Evolutionary conservation across 2,797 vertebrate species (phyloP), one percentile per base, ranked within the genome.

Genomic region (Cephalopachus bancanus): DNA sequence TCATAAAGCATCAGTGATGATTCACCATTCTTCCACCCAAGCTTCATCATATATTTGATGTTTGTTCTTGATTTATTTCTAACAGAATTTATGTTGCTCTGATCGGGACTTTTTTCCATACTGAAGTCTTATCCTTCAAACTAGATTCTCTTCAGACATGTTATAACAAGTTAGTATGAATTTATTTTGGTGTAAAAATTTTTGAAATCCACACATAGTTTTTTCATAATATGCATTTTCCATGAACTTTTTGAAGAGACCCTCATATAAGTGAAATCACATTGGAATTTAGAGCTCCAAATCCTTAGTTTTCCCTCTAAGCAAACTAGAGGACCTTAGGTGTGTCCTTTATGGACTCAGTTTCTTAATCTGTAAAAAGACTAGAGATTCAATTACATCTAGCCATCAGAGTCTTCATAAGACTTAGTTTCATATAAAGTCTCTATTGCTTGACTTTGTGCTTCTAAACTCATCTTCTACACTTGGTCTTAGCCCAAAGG

Each of bases 351-450:
- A 49, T 12, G n/a, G 10, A 71, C 85, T 92, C 24, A 4, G 20
- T 91, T 95, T 80, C n/a, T 74, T 97, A 94, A 84, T 91, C 51
- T 64, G 1, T 62, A 93, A 76, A 83, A 89, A 91, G 6, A 84
- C 5, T 14, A 65, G 24, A 15, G 59, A 62, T 57, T 67, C 59
- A 62, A 0, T 65, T 72, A 76, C 3, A 7, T 51, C 0, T 83
- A 88, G 53, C 59, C 53, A 44, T 74, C n/a, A 83, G n/a, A 83
- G 10, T 74, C 75, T 83, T 87, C 62, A 60, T 44, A 81, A 83
- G 83, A 55, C 60, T 26, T 69, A 64, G 22, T 55, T 87, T 87
- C 24, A 33, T 9, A 10, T 71, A 44, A 83, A 83, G 28, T 64
- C 51, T 87, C 37, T 60, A 37, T 6, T 80, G 20, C 44, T 83